These are phyloP conservation scores for Mesoligia furuncula DNA, from an alignment of 2,888 invertebrate genomes.

Conservation along the genomic window DNA sequence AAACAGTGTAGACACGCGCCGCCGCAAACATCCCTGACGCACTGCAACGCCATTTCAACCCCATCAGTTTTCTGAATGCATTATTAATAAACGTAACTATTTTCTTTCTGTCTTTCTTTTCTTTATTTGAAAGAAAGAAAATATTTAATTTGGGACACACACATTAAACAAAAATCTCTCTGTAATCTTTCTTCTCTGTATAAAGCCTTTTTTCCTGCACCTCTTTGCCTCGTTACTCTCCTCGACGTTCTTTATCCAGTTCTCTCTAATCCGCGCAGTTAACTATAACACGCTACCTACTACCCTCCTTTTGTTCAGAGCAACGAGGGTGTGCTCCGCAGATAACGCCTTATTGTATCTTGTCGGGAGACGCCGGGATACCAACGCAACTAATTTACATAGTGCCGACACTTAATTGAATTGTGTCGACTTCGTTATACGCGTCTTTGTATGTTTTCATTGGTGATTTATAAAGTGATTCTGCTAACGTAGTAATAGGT, in stretches of 20 bases:
- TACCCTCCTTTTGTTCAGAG: constrained; percentile 72
- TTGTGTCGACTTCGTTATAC: constrained; percentile 65
- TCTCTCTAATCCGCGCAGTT: constrained; percentile 22
- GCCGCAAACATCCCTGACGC: too few species aligned
- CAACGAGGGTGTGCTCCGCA: constrained; percentile 71
- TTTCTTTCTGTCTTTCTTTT: background rate
- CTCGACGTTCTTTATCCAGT: constrained; percentile 43
- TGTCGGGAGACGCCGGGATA: constrained; percentile 70
- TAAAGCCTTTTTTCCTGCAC: background rate
- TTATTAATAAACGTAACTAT: background rate
- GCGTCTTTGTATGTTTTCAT: constrained; percentile 61
- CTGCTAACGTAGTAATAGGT: background rate
- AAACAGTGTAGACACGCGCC: too few species aligned
- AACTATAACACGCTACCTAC: constrained; percentile 62
- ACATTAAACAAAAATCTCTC: too few species aligned
- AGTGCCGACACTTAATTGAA: constrained; percentile 75
- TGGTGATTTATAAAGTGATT: constrained; percentile 47
- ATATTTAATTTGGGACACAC: too few species aligned
- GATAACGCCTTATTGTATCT: constrained; percentile 76
- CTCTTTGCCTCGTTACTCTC: too few species aligned
- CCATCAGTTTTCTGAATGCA: too few species aligned
- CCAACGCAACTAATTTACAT: constrained; percentile 77
- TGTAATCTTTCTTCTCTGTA: background rate
- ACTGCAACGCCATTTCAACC: too few species aligned
- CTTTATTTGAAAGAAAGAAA: too few species aligned